Percentiles rank a stretch among this genome's conserved stretches.
Evolutionary conservation across 2,888 invertebrate genomes (phyloP).

Genomic region (Acrocera orbiculus): DNA sequence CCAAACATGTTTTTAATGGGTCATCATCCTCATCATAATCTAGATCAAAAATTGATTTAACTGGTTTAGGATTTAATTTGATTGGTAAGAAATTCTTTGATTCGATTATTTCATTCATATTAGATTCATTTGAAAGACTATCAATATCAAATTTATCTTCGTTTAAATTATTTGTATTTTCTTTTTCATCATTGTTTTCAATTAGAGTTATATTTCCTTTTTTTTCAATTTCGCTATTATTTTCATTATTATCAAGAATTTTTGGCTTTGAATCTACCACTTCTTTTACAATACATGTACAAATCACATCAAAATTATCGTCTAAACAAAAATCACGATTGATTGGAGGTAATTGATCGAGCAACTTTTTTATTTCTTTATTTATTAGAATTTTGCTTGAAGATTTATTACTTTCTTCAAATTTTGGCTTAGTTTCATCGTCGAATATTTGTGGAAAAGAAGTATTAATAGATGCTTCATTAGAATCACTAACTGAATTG

Average conservation of each 20-base stretch:
- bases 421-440: no score
- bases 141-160: not conserved
- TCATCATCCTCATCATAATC: conserved; percentile 30
- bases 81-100: no score
- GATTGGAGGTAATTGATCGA: conserved; percentile 13
- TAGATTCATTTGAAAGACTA: not conserved
- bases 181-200: not conserved
- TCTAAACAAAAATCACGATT: conserved; percentile 11
- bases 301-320: conserved; percentile 11
- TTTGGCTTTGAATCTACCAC: conserved; percentile 3
- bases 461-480: no score
- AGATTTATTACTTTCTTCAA: no score
- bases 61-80: no score
- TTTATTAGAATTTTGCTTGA: no score
- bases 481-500: no score
- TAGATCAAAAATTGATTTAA: conserved; percentile 30
- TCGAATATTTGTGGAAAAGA: no score
- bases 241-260: conserved; percentile 3
- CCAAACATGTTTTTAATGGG: conserved; percentile 17
- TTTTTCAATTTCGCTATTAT: conserved; percentile 3
- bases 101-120: no score
- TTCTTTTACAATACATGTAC: conserved; percentile 15
- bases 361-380: conserved; percentile 14
- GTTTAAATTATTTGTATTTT: not conserved
- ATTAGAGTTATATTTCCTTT: not conserved